Percentiles rank a stretch among this genome's conserved stretches.
Evolutionary conservation across 2,113 vertebrate species (phyloP).

Genomic region (Sceloporus tristichus): DNA sequence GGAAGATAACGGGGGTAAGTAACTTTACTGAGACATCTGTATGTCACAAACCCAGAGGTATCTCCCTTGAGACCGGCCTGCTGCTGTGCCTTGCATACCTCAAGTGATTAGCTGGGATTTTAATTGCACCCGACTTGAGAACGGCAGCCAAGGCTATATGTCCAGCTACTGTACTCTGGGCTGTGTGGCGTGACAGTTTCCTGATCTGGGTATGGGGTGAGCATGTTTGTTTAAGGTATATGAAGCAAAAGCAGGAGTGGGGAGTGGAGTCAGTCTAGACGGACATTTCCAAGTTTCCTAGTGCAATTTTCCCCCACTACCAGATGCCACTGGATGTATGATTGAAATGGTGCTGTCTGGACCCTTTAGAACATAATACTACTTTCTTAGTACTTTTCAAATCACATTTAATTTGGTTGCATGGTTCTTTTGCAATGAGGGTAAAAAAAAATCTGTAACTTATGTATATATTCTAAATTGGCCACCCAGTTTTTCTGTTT

Average conservation of each 20-base stretch:
- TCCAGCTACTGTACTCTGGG: constrained; percentile 42
- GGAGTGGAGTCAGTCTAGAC: neutral
- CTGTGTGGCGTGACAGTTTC: constrained; percentile 3
- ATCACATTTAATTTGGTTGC: neutral
- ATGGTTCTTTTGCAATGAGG: neutral
- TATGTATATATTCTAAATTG: neutral
- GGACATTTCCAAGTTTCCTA: neutral
- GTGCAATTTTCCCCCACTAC: neutral
- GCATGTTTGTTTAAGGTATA: neutral
- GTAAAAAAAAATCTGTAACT: neutral
- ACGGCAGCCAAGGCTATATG: constrained; percentile 31
- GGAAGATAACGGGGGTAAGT: constrained; percentile 63
- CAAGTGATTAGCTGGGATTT: constrained; percentile 56
- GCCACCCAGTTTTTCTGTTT: neutral
- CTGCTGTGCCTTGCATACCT: constrained; percentile 41
- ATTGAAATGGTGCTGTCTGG: neutral
- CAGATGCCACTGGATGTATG: neutral
- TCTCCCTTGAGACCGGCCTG: neutral
- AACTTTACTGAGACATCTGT: neutral
- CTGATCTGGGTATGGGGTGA: neutral
- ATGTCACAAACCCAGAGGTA: neutral
- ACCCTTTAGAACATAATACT: neutral
- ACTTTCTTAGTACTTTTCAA: neutral
- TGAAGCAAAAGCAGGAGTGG: neutral
- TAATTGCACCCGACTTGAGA: constrained; percentile 13